Base-by-base conservation (phyloP, 2,797 vertebrate genomes). In the Centropyge bicolor region DNA sequence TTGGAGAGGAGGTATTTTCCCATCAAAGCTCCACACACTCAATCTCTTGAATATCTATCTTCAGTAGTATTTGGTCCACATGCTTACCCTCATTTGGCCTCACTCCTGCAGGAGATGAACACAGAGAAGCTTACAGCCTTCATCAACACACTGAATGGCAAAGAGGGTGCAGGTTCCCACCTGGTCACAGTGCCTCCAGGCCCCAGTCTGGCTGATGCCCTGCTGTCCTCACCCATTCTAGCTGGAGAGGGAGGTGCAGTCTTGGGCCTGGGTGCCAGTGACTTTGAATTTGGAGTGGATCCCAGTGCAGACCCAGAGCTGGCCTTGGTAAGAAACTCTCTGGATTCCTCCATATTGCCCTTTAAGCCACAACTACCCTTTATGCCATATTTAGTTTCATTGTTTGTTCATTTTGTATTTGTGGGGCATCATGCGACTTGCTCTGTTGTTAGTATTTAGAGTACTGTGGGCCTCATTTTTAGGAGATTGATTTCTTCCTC, bases 281-380 rank as follows among this genome's bases (percentile, higher is more conserved):
- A 99, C 93, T 99, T 98, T 81, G 97, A 98, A 92, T 98, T 99
- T 63, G 97, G 97, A 2, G 97, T 99, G 63, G 97, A 98, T 87
- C 98, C 97, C 64, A 98, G 97, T 0, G 97, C 97, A 0, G 97
- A 99, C 66, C 98, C 98, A 0, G 97, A 98, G 83, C 93, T 98
- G 88, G 97, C 97, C 6, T 91, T 98, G 95, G 97, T 98, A 92
- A 95, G 96, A 56, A 27, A 73, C 19, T 38, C 4, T 63, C 22
- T 17, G 2, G 6, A 43, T 68, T 49, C 7, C 11, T 68, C 13
- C 8, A 35, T 11, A 13, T 27, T 56, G 35, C 6, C 27, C 9
- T 55, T 55, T 38, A 27, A 9, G 4, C 27, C 6, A 19, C 4
- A 63, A 2, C 8, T 31, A 20, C 40, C n/a, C 45, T 66, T 8